Conservation (phyloP, 2,113 vertebrate species). For the Empidonax alnorum region DNA sequence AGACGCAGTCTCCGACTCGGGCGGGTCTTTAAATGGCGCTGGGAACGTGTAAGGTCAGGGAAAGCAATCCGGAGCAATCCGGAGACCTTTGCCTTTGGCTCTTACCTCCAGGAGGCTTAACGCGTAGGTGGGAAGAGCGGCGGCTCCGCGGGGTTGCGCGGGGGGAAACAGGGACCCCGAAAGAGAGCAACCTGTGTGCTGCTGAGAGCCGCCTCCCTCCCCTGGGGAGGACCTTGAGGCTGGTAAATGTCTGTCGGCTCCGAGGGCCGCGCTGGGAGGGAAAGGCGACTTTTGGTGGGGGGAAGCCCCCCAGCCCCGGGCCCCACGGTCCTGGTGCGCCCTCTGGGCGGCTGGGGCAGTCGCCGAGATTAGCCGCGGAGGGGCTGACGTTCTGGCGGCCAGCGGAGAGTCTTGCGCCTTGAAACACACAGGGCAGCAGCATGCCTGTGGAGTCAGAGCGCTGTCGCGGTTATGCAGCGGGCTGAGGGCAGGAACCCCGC, state of each 20-base stretch:
- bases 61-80: not conserved
- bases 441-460: not conserved
- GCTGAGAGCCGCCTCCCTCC: accelerated
- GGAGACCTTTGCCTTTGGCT: not conserved
- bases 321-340: not conserved
- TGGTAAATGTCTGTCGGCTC: not conserved
- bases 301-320: not conserved
- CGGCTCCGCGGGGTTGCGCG: not conserved
- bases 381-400: not conserved
- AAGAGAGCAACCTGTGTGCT: not conserved
- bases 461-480: not conserved
- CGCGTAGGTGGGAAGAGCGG: accelerated
- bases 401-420: not conserved
- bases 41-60: not conserved
- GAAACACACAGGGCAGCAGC: not conserved
- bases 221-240: not conserved
- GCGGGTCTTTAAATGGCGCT: not conserved
- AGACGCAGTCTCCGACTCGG: not conserved
- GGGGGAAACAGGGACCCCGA: accelerated
- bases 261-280: not conserved
- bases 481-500: not conserved
- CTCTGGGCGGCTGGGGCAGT: not conserved
- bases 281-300: not conserved
- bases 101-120: not conserved
- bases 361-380: not conserved